These are phyloP conservation scores for Ascidia mentula DNA, from an alignment of 23 tunicate genomes.

Conservation along the genomic window DNA sequence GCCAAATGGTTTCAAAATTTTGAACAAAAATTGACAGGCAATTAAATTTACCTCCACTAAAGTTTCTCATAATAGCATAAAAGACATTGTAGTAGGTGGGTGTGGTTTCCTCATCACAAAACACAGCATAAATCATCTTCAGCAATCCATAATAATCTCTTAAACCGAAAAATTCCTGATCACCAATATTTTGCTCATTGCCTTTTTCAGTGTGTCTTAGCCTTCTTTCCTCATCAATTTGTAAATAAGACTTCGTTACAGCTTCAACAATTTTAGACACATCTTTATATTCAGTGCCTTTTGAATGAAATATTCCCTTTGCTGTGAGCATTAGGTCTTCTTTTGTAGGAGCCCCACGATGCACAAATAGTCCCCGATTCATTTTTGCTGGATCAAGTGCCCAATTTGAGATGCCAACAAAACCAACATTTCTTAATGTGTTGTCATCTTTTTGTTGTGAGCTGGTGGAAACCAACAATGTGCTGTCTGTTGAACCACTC, in stretches of 20 bases:
- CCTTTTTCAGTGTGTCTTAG: background rate
- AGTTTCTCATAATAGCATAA: constrained; percentile 59
- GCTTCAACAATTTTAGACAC: constrained; percentile 34
- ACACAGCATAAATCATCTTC: constrained; percentile 64
- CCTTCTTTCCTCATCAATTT: constrained; percentile 27
- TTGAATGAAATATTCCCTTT: constrained; percentile 56
- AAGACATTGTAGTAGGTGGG: constrained; percentile 18
- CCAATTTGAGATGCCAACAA: constrained; percentile 88
- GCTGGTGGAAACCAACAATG: background rate
- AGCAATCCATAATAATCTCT: constrained; percentile 75
- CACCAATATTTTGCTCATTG: background rate
- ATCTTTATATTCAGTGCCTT: constrained; percentile 18
- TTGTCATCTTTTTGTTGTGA: background rate
- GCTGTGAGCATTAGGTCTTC: constrained; percentile 61
- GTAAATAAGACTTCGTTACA: constrained; percentile 41
- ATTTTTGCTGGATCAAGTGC: constrained; percentile 83
- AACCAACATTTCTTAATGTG: constrained; percentile 45
- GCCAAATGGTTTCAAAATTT: constrained; percentile 17
- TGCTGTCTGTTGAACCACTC: constrained; percentile 33
- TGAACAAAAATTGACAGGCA: constrained; percentile 32
- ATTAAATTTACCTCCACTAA: constrained; percentile 61
- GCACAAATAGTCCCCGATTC: constrained; percentile 76
- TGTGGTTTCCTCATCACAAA: constrained; percentile 8
- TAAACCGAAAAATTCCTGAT: constrained; percentile 67
- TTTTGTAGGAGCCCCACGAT: constrained; percentile 48